Base-by-base conservation (phyloP, 1,140 invertebrate species). In the Mercenaria mercenaria region DNA sequence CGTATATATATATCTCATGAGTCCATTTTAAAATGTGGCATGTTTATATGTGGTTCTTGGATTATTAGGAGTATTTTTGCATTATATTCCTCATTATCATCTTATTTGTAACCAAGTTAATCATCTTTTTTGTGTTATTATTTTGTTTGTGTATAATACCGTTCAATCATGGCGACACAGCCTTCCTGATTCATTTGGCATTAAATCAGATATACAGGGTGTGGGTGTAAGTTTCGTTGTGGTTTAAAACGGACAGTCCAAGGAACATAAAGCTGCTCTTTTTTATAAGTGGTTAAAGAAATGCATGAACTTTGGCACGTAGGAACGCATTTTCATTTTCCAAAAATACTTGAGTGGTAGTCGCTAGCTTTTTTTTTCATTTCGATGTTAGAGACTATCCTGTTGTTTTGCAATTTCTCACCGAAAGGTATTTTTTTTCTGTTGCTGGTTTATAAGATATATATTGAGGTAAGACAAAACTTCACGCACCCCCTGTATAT, bases 71-170 rank as follows among this genome's bases (percentile, higher is more conserved):
- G 52, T 56, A 56, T 56, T 20, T 8, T 56, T 56, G n/a, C 10
- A 56, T 8, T 56, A 23, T 56, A 56, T 56, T 8, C n/a, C 10
- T 20, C 26, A 64, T 64, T 29, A n/a, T 64, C 59, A 64, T 64
- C 8, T 64, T n/a, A 10, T 64, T 29, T 64, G 59, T 64, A 64
- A 64, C 59, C 59, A 64, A 64, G 59, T 64, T 64, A 56, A 64
- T 64, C 59, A 64, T 64, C 1, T 64, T 29, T n/a, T 29, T 64
- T 29, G 26, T 64, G 26, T 64, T n/a, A 64, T 64, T 64, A 26
- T 15, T 29, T 64, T 29, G 23, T 29, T 64, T 64, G 15, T 64
- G 8, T 64, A 26, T n/a, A 64, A 10, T 64, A 8, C 20, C n/a
- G 29, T 64, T 26, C 6, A 64, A 59, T n/a, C 43, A 47, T 59